phyloP scores from a whole-genome alignment of 2,888 invertebrate genomes.

The Phragmatobia fuliginosa region DNA sequence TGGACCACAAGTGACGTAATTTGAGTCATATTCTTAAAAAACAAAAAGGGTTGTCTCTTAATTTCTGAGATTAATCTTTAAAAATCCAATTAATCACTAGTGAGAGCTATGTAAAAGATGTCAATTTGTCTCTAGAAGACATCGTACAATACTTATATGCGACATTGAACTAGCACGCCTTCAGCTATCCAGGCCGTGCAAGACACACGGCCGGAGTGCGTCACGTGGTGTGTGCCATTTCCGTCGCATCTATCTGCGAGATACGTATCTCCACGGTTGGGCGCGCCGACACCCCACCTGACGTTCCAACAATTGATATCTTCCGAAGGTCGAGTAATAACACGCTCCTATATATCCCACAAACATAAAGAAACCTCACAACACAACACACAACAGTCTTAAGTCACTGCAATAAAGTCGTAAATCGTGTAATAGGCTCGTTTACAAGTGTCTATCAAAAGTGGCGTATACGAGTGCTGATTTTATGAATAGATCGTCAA shows the following conservation, averaged over 20 bases:
- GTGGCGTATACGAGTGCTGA: conserved; percentile 53
- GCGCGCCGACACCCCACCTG: conserved; percentile 62
- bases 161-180: neutral
- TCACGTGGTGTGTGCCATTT: conserved; percentile 46
- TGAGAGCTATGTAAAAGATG: neutral
- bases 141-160: neutral
- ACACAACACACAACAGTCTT: conserved; percentile 11
- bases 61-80: neutral
- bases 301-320: conserved; percentile 80
- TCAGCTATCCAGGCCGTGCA: conserved; percentile 9
- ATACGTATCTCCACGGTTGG: conserved; percentile 74
- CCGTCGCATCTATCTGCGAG: conserved; percentile 59
- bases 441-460: conserved; percentile 4
- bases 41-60: too few relatives aligned
- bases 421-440: conserved; percentile 9
- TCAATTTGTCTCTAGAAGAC: neutral
- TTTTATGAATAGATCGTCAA: conserved; percentile 71
- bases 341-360: conserved; percentile 57
- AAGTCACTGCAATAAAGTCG: conserved; percentile 24
- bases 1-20: too few relatives aligned
- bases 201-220: conserved; percentile 27
- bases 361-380: conserved; percentile 22
- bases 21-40: too few relatives aligned
- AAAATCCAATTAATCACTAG: neutral
- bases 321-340: conserved; percentile 83